Percentiles rank a stretch among this genome's conserved stretches.
phyloP scores from a whole-genome alignment of 2,113 vertebrate species.

The Prinia subflava region DNA sequence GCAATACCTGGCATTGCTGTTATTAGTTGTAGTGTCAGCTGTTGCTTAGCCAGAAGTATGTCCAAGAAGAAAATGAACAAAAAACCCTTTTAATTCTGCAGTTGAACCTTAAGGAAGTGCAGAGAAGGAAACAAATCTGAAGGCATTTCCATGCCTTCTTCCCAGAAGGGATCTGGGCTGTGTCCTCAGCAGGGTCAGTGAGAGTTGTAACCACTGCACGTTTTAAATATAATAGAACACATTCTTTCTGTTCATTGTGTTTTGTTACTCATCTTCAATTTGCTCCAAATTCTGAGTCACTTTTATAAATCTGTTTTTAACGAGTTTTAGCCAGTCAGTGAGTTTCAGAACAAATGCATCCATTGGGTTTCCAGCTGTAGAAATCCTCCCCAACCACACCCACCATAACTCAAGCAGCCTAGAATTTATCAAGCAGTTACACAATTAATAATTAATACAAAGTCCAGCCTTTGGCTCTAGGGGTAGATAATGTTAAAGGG shows the following conservation, averaged over 20 bases:
- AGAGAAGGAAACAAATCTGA: not conserved
- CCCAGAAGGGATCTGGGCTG: not conserved
- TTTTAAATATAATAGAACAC: not conserved
- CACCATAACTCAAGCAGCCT: not conserved
- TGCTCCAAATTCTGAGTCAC: slow-evolving; percentile 39
- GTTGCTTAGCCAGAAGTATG: not conserved
- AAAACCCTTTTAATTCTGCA: not conserved
- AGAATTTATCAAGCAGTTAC: not conserved
- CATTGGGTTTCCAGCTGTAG: not conserved
- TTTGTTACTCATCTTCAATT: not conserved
- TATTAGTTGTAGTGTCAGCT: not conserved
- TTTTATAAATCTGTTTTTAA: slow-evolving; percentile 9
- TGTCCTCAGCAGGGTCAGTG: not conserved
- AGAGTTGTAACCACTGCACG: fast-evolving
- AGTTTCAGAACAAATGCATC: not conserved
- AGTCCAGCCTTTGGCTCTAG: not conserved
- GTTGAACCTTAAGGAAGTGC: not conserved
- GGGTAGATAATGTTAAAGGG: not conserved
- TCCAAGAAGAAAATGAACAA: not conserved
- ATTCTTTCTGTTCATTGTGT: not conserved
- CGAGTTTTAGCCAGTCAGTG: not conserved
- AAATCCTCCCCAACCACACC: not conserved
- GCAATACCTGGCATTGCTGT: not conserved
- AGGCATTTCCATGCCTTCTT: not conserved
- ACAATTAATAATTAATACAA: not conserved